Percentiles rank a stretch among this genome's conserved stretches.
These are phyloP conservation scores for Lindbergichthys nudifrons DNA, from an alignment of 2,797 vertebrate species.

Conservation along the genomic window DNA sequence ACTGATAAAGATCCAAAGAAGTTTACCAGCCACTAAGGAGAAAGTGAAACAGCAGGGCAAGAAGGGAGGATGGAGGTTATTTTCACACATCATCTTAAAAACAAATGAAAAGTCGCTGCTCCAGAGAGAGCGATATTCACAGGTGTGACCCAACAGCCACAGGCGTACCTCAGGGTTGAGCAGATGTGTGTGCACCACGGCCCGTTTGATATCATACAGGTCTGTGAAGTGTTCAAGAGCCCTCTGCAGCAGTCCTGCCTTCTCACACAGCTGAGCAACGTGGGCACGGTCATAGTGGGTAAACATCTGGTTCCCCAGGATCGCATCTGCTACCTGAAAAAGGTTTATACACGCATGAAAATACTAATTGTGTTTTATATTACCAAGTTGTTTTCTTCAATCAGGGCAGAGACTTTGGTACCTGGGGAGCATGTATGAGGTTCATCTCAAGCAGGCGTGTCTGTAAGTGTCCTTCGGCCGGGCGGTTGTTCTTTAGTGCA, in stretches of 20 bases:
- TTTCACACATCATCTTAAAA: slow-evolving; percentile 20
- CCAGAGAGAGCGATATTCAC: neutral
- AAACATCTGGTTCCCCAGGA: slow-evolving; percentile 96
- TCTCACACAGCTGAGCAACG: slow-evolving; percentile 94
- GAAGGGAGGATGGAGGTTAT: neutral
- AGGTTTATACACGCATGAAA: slow-evolving; percentile 32
- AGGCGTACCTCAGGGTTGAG: slow-evolving; percentile 91
- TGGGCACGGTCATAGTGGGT: slow-evolving; percentile 93
- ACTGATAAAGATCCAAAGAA: slow-evolving; percentile 94
- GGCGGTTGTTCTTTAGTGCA: slow-evolving; percentile 91
- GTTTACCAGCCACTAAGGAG: slow-evolving; percentile 91
- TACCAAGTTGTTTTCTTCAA: neutral
- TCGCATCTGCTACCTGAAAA: slow-evolving; percentile 92
- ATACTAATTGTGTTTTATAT: slow-evolving; percentile 1
- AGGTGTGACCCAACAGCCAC: slow-evolving; percentile 9
- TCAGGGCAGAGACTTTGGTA: slow-evolving; percentile 27
- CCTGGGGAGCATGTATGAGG: slow-evolving; percentile 94
- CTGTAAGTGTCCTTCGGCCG: slow-evolving; percentile 91
- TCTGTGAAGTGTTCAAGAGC: slow-evolving; percentile 93
- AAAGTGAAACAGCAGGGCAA: slow-evolving; percentile 10
- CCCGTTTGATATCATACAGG: slow-evolving; percentile 92
- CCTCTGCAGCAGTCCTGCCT: slow-evolving; percentile 92
- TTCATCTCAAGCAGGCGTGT: slow-evolving; percentile 96
- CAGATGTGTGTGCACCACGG: slow-evolving; percentile 92
- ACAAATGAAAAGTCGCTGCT: neutral